Evolutionary conservation across 2,113 vertebrate species (phyloP).

Genomic region (Brachyhypopomus gauderio): DNA sequence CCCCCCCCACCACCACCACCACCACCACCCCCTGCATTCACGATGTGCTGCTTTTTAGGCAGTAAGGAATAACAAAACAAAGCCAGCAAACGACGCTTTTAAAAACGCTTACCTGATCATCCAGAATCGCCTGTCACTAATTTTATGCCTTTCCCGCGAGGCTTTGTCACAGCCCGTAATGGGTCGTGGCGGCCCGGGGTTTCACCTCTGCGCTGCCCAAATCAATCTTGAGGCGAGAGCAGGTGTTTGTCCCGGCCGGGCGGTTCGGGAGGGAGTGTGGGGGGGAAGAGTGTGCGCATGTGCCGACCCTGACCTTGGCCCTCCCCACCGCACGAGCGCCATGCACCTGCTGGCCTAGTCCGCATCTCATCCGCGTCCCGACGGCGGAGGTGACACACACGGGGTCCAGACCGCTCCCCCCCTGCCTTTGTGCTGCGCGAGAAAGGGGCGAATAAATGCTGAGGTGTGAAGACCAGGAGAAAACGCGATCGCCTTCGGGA

Average conservation of each 20-base stretch:
- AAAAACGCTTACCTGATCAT: background rate
- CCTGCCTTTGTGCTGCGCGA: slow-evolving; percentile 45
- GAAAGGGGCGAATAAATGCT: slow-evolving; percentile 46
- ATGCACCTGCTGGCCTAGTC: slow-evolving; percentile 59
- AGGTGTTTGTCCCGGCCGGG: slow-evolving; percentile 44
- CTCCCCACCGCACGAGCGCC: slow-evolving; percentile 64
- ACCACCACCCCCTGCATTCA: too few relatives aligned
- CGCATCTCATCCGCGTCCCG: slow-evolving; percentile 55
- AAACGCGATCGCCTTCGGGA: slow-evolving; percentile 49
- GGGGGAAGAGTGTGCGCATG: background rate
- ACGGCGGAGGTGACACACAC: slow-evolving; percentile 57
- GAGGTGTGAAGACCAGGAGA: slow-evolving; percentile 50
- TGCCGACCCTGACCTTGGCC: slow-evolving; percentile 65
- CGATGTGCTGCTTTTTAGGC: too few relatives aligned
- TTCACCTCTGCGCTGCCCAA: slow-evolving; percentile 42
- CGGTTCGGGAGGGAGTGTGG: slow-evolving; percentile 25
- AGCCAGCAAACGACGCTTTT: background rate
- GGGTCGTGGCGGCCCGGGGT: slow-evolving; percentile 3
- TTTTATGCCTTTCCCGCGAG: background rate
- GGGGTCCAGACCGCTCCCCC: slow-evolving; percentile 35
- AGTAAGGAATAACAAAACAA: background rate
- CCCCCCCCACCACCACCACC: too few relatives aligned
- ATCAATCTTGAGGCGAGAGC: slow-evolving; percentile 48
- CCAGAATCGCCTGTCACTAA: slow-evolving; percentile 21
- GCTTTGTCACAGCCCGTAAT: slow-evolving; percentile 27